phyloP scores from a whole-genome alignment of 2,797 vertebrate genomes.

The Cossypha polioptera region DNA sequence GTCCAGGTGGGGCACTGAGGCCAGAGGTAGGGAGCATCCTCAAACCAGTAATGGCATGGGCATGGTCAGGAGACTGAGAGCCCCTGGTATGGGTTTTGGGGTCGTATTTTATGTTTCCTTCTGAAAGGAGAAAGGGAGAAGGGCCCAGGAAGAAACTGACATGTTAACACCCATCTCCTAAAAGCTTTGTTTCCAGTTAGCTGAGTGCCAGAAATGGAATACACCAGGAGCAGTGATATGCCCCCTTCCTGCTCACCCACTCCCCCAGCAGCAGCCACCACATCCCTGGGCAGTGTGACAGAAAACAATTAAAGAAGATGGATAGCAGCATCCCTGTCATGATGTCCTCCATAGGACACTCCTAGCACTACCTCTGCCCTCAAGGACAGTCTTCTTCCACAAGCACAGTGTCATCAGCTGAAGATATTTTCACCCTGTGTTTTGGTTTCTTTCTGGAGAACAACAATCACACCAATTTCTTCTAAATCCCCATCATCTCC shows the following conservation, averaged over 20 bases:
- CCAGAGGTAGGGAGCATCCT: not conserved
- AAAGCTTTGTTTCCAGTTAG: not conserved
- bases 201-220: not conserved
- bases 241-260: not conserved
- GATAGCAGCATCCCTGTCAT: not conserved
- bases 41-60: not conserved
- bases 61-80: not conserved
- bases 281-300: not conserved
- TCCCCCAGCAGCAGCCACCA: not conserved
- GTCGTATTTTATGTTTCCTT: not conserved
- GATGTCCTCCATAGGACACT: not conserved
- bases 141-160: not conserved
- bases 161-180: not conserved
- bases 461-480: not conserved
- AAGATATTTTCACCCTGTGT: not conserved
- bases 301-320: not conserved
- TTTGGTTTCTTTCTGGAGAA: not conserved
- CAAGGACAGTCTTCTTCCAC: not conserved
- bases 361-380: not conserved
- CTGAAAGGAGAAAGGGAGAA: not conserved
- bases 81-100: not conserved
- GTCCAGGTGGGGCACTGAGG: not conserved
- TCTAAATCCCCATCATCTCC: not conserved
- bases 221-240: not conserved
- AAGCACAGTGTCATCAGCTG: not conserved